Conservation (phyloP, 2,797 vertebrate species). For the Danionella dracula region DNA sequence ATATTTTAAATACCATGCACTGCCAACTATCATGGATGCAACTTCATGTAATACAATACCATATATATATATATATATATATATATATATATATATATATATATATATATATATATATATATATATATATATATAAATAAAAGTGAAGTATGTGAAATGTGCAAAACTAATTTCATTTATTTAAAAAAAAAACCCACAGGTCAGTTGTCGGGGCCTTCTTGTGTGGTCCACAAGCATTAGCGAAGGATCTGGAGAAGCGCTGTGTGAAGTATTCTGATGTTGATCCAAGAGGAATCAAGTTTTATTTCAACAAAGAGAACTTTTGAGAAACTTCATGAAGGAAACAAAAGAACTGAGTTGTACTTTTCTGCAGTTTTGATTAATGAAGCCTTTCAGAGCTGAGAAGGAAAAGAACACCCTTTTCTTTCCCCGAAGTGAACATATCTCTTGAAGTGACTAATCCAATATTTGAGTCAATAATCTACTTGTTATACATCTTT, state of each 20-base stretch:
- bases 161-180: too few species aligned
- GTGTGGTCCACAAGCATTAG: slow-evolving; percentile 75
- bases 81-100: too few species aligned
- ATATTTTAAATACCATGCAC: too few species aligned
- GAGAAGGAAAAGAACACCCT: neutral
- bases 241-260: slow-evolving; percentile 70
- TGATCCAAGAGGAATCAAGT: slow-evolving; percentile 85
- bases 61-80: too few species aligned
- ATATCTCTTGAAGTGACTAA: neutral
- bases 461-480: neutral
- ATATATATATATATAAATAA: too few species aligned
- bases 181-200: slow-evolving; percentile 61
- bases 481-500: neutral
- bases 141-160: too few species aligned
- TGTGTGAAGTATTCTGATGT: slow-evolving; percentile 81
- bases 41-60: too few species aligned
- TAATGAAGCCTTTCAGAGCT: too few species aligned
- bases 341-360: neutral
- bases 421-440: neutral
- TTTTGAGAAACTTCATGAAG: slow-evolving; percentile 64
- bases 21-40: too few species aligned
- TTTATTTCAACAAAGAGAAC: slow-evolving; percentile 95
- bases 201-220: slow-evolving; percentile 84
- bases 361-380: too few species aligned
- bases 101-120: too few species aligned